Conservation (phyloP, 1,140 invertebrate genomes). For the Saccostrea cuccullata region DNA sequence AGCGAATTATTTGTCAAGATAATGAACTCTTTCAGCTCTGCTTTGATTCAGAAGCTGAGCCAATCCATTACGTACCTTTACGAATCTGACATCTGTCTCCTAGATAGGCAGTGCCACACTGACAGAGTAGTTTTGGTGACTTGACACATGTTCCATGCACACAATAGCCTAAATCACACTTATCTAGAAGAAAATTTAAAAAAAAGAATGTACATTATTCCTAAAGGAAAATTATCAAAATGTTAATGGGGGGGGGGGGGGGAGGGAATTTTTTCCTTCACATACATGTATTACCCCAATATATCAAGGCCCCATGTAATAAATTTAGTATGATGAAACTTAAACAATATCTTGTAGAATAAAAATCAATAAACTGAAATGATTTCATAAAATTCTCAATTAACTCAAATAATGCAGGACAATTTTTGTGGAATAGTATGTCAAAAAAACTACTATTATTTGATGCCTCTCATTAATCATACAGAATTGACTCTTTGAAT, state of each 20-base stretch:
- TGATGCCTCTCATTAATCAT: too few species aligned
- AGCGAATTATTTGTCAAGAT: too few species aligned
- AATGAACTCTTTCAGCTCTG: too few species aligned
- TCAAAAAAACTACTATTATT: too few species aligned
- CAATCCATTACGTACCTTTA: neutral
- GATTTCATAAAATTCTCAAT: too few species aligned
- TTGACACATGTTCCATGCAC: constrained; percentile 21
- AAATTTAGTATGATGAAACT: neutral
- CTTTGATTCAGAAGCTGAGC: too few species aligned
- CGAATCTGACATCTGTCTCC: neutral
- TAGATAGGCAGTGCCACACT: neutral
- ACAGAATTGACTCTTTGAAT: neutral
- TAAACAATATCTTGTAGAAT: neutral
- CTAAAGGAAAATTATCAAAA: neutral
- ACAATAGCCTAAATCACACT: constrained; percentile 43
- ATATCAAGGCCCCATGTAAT: neutral
- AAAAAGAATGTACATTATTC: neutral
- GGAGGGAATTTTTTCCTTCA: neutral
- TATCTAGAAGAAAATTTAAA: constrained; percentile 27
- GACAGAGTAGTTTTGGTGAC: constrained; percentile 5
- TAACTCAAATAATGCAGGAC: too few species aligned
- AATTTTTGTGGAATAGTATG: too few species aligned
- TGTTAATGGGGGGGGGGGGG: too few species aligned
- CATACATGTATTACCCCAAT: neutral
- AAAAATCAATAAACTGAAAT: too few species aligned